Percentiles rank a stretch among this genome's conserved stretches.
phyloP scores from a whole-genome alignment of 2,113 vertebrate genomes.

The Equus quagga region DNA sequence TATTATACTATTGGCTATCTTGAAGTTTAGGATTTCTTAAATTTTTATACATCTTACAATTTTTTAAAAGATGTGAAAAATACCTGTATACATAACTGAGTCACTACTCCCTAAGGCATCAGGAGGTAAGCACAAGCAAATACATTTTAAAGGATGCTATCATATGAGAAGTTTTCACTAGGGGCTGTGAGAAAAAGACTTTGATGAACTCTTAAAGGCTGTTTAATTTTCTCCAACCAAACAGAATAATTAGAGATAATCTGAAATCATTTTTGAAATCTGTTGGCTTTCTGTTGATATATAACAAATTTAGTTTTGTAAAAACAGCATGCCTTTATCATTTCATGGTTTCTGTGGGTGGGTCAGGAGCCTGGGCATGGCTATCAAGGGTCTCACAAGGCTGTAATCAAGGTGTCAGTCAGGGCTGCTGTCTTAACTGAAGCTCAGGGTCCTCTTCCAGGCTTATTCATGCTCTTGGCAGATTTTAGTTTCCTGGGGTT shows the following conservation, averaged over 20 bases:
- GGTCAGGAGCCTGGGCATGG: neutral
- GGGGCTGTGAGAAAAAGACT: neutral
- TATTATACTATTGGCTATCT: neutral
- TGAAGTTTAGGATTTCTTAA: neutral
- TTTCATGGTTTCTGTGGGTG: neutral
- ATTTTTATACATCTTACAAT: neutral
- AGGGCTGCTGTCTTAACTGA: neutral
- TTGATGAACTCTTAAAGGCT: conserved; percentile 43
- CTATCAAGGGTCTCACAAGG: neutral
- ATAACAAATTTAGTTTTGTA: neutral
- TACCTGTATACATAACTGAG: neutral
- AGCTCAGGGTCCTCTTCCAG: neutral
- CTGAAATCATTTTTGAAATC: neutral
- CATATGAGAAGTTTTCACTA: conserved; percentile 62
- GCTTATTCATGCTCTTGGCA: neutral
- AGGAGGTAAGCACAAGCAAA: conserved; percentile 74
- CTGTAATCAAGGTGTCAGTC: neutral
- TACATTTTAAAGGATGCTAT: conserved; percentile 69
- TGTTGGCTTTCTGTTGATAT: neutral
- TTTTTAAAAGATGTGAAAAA: neutral
- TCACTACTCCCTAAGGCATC: conserved; percentile 61
- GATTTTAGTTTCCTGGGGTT: neutral
- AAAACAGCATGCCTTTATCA: neutral
- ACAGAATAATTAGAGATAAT: conserved; percentile 49
- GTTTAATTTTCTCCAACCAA: conserved; percentile 46